Evolutionary conservation across 2,888 invertebrate genomes (phyloP), one percentile per base, ranked within the genome.

Genomic region (Acleris laterana): DNA sequence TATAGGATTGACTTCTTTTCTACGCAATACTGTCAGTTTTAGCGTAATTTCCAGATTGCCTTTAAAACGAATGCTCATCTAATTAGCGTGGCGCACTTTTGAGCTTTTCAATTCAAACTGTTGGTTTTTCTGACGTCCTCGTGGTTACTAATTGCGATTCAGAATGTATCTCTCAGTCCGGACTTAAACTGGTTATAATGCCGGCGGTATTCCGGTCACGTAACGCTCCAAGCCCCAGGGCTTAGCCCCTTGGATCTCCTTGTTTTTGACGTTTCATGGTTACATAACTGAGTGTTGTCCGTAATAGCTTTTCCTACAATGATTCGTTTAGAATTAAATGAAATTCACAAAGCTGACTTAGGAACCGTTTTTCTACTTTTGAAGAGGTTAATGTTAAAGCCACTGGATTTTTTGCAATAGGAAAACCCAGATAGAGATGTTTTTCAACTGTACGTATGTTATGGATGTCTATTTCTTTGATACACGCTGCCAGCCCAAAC

Each of bases 241-340:
- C 73, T 84, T 79, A 79, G 80, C 79, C 83, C 80, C 74, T 68
- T 76, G 79, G 83, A 84, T 87, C 83, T 83, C 81, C 81, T 87
- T 89, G 82, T 86, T 88, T 87, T 86, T 87, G 86, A 87, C 83
- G 78, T 84, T 80, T 83, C 82, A 78, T 78, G 79, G 78, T 80
- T 78, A 78, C 76, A 74, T 76, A 82, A 83, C 78, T 74, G 74
- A 66, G 61, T 22, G 66, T 57, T 57, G 61, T 51, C 56, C 56
- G 62, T 62, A 66, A 66, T 66, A 50, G 57, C 66, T 62, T 66
- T 57, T 57, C 28, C 56, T 13, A 13, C 38, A 52, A 16, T 28
- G 57, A 62, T 62, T 46, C 56, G 46, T 57, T 62, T 57, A 25
- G 16, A 52, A 57, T 25, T 46, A 11, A 57, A 62, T 57, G 42